phyloP scores from a whole-genome alignment of 2,113 vertebrate species.

The Sisor rabdophorus region DNA sequence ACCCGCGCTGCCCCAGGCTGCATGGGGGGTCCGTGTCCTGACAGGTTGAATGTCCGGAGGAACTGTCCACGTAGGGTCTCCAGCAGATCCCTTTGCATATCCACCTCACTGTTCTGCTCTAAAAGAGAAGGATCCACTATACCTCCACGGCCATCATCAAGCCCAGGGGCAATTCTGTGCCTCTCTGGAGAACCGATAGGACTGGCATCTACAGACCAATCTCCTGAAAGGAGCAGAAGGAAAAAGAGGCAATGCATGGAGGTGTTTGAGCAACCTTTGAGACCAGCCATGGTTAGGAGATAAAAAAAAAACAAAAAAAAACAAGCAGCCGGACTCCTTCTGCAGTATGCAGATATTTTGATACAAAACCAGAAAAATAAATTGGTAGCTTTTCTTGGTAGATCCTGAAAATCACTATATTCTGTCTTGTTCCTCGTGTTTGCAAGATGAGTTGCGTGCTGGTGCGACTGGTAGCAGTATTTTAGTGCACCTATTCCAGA shows the following conservation, averaged over 20 bases:
- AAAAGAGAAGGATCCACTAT: slow-evolving; percentile 79
- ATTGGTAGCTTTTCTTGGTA: background rate
- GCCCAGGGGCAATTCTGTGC: slow-evolving; percentile 67
- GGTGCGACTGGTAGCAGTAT: slow-evolving; percentile 55
- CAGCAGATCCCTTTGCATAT: slow-evolving; percentile 81
- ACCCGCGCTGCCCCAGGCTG: slow-evolving; percentile 69
- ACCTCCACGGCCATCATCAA: slow-evolving; percentile 77
- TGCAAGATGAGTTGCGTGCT: slow-evolving; percentile 31
- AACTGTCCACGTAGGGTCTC: slow-evolving; percentile 88
- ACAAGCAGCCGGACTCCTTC: slow-evolving; percentile 34
- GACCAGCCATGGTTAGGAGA: slow-evolving; percentile 59
- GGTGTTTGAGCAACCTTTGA: slow-evolving; percentile 56
- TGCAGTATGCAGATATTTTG: slow-evolving; percentile 32
- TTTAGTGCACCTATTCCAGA: slow-evolving; percentile 53
- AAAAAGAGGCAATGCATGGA: slow-evolving; percentile 53
- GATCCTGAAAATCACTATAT: slow-evolving; percentile 34
- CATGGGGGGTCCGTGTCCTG: slow-evolving; percentile 70
- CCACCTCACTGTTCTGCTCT: slow-evolving; percentile 77
- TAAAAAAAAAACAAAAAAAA: background rate
- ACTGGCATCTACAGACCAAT: slow-evolving; percentile 66
- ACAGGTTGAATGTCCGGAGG: slow-evolving; percentile 84
- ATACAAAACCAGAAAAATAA: slow-evolving; percentile 18
- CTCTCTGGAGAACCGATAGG: slow-evolving; percentile 82
- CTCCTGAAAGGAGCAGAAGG: slow-evolving; percentile 57
- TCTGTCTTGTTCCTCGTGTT: slow-evolving; percentile 18